Percentiles rank a stretch among this genome's conserved stretches.
Conservation (phyloP, 2,888 invertebrate species). For the Agrotis exclamationis region DNA sequence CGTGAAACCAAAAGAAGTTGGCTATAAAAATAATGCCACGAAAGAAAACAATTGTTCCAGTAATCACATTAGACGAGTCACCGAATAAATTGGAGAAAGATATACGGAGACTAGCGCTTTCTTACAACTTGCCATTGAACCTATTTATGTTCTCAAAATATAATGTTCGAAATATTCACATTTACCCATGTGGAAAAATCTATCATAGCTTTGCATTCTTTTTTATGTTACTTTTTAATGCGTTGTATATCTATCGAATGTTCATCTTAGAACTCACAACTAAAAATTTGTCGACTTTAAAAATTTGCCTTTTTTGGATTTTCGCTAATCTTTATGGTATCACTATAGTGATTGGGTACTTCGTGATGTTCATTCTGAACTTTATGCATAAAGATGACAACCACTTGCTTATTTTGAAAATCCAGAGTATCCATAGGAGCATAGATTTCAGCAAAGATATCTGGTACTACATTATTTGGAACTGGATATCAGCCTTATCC, state of each 20-base stretch:
- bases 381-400: conserved; percentile 3
- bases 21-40: background rate
- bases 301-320: background rate
- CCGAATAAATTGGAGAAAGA: conserved; percentile 3
- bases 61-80: background rate
- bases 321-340: background rate
- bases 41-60: background rate
- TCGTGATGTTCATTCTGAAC: conserved; percentile 10
- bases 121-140: conserved; percentile 9
- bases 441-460: conserved; percentile 5
- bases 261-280: background rate
- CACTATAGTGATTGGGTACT: background rate
- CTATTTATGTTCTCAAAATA: conserved; percentile 7
- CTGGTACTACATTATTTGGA: conserved; percentile 6
- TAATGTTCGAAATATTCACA: background rate
- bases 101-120: background rate
- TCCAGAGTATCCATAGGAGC: conserved; percentile 17
- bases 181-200: conserved; percentile 18
- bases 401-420: conserved; percentile 21
- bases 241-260: conserved; percentile 1
- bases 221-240: conserved; percentile 6
- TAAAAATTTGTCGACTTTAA: conserved; percentile 11
- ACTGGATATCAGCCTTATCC: conserved; percentile 19
- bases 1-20: background rate
- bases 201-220: conserved; percentile 9